These are phyloP conservation scores for Otus scops DNA, from an alignment of 2,797 vertebrate species.

Conservation along the genomic window DNA sequence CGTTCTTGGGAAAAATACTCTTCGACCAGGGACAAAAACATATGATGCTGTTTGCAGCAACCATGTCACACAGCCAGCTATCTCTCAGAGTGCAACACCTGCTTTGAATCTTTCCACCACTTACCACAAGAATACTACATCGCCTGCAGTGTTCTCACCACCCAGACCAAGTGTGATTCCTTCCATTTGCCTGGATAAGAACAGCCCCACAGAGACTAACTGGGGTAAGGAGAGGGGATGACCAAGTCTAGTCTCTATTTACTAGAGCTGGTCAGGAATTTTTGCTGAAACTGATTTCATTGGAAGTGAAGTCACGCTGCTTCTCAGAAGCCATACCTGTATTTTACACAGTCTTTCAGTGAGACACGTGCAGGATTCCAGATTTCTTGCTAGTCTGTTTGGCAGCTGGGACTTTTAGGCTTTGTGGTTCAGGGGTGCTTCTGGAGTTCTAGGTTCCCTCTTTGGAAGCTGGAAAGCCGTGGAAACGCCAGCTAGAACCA, in stretches of 20 bases:
- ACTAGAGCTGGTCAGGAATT: not conserved
- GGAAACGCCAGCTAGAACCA: not conserved
- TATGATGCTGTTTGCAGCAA: conserved; percentile 54
- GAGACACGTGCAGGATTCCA: not conserved
- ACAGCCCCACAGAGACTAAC: not conserved
- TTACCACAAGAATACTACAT: accelerated
- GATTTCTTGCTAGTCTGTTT: not conserved
- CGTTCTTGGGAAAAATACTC: not conserved
- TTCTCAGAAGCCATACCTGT: not conserved
- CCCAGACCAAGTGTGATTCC: not conserved
- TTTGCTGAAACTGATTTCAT: not conserved
- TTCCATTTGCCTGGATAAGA: not conserved
- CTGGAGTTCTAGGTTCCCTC: not conserved
- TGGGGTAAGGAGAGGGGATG: conserved; percentile 34
- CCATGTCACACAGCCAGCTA: not conserved
- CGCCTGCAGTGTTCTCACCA: accelerated
- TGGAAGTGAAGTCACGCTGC: not conserved
- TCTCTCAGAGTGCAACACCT: not conserved
- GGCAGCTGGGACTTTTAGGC: not conserved
- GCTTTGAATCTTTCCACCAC: not conserved
- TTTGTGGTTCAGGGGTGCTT: not conserved
- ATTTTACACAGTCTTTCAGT: not conserved
- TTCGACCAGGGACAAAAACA: not conserved
- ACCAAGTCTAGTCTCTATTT: not conserved
- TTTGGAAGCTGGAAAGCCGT: not conserved